These are phyloP conservation scores for Puma concolor DNA, from an alignment of 2,113 vertebrate species.

Conservation along the genomic window DNA sequence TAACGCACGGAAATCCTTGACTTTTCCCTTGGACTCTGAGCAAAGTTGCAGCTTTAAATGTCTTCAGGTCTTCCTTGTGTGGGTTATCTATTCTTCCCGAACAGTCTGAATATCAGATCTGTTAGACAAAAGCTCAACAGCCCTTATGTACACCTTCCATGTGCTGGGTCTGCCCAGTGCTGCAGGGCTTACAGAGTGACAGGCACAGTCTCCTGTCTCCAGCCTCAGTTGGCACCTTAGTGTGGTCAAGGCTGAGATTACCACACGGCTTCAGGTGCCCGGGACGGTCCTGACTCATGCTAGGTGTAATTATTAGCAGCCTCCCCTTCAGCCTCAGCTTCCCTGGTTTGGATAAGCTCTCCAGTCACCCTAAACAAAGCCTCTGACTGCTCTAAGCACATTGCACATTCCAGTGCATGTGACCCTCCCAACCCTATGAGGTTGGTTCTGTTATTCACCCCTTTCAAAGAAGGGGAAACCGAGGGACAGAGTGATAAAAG, in stretches of 20 bases:
- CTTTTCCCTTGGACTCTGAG: background rate
- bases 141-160: background rate
- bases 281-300: background rate
- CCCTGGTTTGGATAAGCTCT: background rate
- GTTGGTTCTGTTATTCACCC: background rate
- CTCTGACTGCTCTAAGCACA: background rate
- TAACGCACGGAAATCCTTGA: background rate
- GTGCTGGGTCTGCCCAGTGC: background rate
- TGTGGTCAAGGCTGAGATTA: background rate
- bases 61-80: background rate
- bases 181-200: background rate
- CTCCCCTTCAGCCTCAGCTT: background rate
- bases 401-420: background rate
- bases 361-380: background rate
- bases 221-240: background rate
- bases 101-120: background rate
- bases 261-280: rapidly evolving
- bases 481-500: background rate
- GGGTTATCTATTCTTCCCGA: background rate
- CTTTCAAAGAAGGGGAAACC: background rate
- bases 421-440: background rate
- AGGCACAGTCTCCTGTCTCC: background rate
- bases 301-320: background rate
- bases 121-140: background rate
- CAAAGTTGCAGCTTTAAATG: background rate